phyloP scores from a whole-genome alignment of 2,797 vertebrate genomes.

The Somateria mollissima region DNA sequence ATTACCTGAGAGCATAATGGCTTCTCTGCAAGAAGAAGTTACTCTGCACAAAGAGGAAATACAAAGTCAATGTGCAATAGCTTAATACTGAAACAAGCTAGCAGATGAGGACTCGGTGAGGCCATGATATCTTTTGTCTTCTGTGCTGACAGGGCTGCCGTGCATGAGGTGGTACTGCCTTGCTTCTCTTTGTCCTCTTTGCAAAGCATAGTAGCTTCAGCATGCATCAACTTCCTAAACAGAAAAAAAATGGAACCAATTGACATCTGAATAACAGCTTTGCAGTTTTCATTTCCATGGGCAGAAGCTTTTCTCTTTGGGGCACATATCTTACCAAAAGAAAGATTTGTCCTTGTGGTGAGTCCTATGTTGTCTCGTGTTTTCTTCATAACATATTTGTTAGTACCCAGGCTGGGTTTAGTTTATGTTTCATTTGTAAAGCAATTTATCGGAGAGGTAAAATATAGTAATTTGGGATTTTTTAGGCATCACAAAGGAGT shows the following conservation, averaged over 20 bases:
- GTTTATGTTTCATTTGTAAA: not conserved
- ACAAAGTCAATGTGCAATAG: not conserved
- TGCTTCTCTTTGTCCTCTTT: not conserved
- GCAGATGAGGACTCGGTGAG: not conserved
- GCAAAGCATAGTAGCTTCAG: not conserved
- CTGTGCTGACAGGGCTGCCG: not conserved
- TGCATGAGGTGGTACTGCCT: not conserved
- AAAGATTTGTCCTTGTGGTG: not conserved
- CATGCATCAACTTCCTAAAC: not conserved
- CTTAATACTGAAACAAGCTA: not conserved
- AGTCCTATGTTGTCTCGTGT: not conserved
- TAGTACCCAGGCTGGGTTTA: not conserved
- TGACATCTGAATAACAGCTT: not conserved
- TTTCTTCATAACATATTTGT: not conserved
- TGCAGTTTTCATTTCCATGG: not conserved
- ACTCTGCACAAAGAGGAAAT: not conserved
- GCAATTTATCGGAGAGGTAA: not conserved
- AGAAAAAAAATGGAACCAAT: not conserved
- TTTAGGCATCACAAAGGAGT: not conserved
- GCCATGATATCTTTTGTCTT: not conserved
- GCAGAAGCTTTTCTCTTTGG: not conserved
- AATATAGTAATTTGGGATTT: not conserved
- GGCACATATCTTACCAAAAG: not conserved
- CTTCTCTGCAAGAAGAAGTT: not conserved
- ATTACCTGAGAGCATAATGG: not conserved